phyloP scores from a whole-genome alignment of 2,113 vertebrate species.

The Clarias batrachus region DNA sequence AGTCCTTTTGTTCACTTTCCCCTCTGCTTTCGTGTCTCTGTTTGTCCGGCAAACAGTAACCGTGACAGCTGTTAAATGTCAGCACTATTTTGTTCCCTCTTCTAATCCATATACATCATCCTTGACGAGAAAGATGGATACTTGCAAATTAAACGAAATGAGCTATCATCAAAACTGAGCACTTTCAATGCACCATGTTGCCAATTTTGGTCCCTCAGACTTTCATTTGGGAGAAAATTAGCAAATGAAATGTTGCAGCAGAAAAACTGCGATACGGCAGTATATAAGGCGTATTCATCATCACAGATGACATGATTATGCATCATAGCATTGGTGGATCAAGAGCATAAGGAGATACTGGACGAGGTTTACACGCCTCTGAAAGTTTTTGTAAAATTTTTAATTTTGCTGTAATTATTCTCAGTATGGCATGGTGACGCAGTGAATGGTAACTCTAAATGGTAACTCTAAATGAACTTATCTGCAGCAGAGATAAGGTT shows the following conservation, averaged over 20 bases:
- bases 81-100: slow-evolving; percentile 56
- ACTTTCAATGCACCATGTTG: slow-evolving; percentile 63
- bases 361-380: neutral
- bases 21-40: no score
- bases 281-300: slow-evolving; percentile 40
- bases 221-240: slow-evolving; percentile 61
- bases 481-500: no score
- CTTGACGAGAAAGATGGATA: slow-evolving; percentile 61
- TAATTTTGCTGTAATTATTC: no score
- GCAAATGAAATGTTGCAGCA: slow-evolving; percentile 60
- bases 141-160: slow-evolving; percentile 65
- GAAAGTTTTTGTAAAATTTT: no score
- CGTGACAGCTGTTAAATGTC: slow-evolving; percentile 37
- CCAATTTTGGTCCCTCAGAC: slow-evolving; percentile 55
- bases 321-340: neutral
- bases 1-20: no score
- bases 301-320: slow-evolving; percentile 22
- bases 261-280: slow-evolving; percentile 56
- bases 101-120: slow-evolving; percentile 58
- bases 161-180: slow-evolving; percentile 60
- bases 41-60: no score
- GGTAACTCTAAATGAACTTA: no score
- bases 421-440: no score
- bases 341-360: neutral
- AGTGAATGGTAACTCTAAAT: no score